Evolutionary conservation across 2,113 vertebrate genomes (phyloP).

Genomic region (Oryzias celebensis): DNA sequence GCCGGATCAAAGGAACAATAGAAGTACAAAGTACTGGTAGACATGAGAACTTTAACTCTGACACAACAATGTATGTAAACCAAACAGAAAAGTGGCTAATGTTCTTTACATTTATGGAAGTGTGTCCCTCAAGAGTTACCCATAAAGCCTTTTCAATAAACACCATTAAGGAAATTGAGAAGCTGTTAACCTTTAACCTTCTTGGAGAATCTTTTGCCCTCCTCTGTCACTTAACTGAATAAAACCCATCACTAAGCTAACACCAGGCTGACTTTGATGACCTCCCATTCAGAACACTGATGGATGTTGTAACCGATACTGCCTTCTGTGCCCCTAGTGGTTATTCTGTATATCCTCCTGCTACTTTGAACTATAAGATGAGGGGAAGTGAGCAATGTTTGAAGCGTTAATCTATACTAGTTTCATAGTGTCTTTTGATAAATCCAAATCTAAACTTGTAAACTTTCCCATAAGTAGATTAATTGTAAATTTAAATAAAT

Average conservation of each 20-base stretch:
- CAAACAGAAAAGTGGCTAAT: not conserved
- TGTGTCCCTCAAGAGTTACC: slow-evolving; percentile 4
- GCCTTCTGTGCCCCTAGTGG: slow-evolving; percentile 6
- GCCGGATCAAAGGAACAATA: not conserved
- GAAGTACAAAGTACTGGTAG: not conserved
- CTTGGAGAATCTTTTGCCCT: slow-evolving; percentile 24
- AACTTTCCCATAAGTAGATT: not conserved
- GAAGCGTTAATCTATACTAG: not conserved
- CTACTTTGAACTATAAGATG: not conserved
- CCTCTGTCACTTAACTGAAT: slow-evolving; percentile 31
- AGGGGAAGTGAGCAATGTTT: not conserved
- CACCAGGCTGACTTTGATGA: slow-evolving; percentile 36
- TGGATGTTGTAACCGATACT: slow-evolving; percentile 33
- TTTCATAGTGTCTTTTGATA: not conserved
- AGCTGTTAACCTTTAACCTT: slow-evolving; percentile 48
- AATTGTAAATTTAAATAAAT: no score
- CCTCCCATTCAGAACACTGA: slow-evolving; percentile 30
- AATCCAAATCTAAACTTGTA: not conserved
- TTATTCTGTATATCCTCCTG: not conserved
- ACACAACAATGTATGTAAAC: not conserved
- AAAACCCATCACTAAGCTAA: slow-evolving; percentile 28
- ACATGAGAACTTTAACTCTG: not conserved
- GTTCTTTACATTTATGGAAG: not conserved
- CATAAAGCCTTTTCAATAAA: slow-evolving; percentile 18
- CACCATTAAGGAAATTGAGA: slow-evolving; percentile 49